These are phyloP conservation scores for Rhegmatorhina hoffmannsi DNA, from an alignment of 2,113 vertebrate species.

Conservation along the genomic window DNA sequence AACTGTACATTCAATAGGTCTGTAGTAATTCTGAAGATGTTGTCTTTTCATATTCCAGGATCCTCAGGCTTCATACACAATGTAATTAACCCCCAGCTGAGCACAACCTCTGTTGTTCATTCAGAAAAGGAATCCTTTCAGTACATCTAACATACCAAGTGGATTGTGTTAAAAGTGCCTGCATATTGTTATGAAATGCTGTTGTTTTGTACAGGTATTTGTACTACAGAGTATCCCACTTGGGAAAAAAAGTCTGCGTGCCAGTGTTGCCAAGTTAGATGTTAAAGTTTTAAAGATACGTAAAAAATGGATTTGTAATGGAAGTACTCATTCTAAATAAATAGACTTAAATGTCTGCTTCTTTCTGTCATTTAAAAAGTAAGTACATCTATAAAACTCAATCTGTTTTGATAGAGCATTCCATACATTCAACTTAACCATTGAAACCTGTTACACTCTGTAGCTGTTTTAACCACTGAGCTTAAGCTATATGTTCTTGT, in stretches of 20 bases:
- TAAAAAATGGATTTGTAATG: neutral
- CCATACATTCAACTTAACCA: neutral
- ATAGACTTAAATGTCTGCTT: neutral
- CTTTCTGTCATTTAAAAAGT: neutral
- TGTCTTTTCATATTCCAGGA: neutral
- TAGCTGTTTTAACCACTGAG: neutral
- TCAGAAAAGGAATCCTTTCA: neutral
- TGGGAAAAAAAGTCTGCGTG: neutral
- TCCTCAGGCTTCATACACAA: neutral
- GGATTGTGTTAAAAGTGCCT: neutral
- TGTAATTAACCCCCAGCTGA: neutral
- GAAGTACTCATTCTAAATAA: neutral
- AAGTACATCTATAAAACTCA: neutral
- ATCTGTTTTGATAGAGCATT: slow-evolving; percentile 5
- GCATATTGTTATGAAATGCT: slow-evolving; percentile 18
- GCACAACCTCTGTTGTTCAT: neutral
- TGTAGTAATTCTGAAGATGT: neutral
- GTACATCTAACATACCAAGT: neutral
- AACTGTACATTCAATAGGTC: neutral
- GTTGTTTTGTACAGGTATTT: neutral
- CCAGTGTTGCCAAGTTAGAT: neutral
- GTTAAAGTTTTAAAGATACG: neutral
- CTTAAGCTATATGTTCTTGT: neutral
- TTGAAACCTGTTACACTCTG: neutral
- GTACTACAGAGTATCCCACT: neutral